Conservation (phyloP, 1,140 invertebrate species). For the Latrodectus geometricus region DNA sequence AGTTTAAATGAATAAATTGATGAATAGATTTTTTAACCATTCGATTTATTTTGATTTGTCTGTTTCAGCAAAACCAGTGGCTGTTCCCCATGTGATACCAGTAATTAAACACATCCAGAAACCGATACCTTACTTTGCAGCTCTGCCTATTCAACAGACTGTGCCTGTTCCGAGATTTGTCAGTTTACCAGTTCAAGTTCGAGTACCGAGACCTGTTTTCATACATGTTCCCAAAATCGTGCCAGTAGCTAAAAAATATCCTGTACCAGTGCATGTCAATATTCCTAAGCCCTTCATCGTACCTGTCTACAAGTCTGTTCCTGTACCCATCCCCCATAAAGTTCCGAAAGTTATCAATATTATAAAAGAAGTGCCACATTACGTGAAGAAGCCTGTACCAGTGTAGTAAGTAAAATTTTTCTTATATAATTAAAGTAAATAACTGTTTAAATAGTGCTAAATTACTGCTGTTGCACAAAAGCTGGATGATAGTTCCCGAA, state of each 20-base stretch:
- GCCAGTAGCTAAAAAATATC: constrained; percentile 47
- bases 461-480: too few relatives aligned
- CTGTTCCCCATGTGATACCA: constrained; percentile 59
- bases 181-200: constrained; percentile 39
- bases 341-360: constrained; percentile 60
- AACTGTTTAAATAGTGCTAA: too few relatives aligned
- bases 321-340: constrained; percentile 51
- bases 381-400: constrained; percentile 57
- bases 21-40: not conserved
- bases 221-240: constrained; percentile 54
- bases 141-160: constrained; percentile 31
- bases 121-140: constrained; percentile 45
- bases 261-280: constrained; percentile 45
- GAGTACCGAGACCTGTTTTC: constrained; percentile 53
- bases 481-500: too few relatives aligned
- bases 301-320: constrained; percentile 59
- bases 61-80: constrained; percentile 38
- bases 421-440: too few relatives aligned
- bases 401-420: constrained; percentile 63
- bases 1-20: not conserved
- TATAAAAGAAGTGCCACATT: constrained; percentile 59
- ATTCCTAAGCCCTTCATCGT: constrained; percentile 58
- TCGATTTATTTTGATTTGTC: not conserved
- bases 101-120: constrained; percentile 62
- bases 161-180: constrained; percentile 59